Conservation (phyloP, 2,113 vertebrate genomes). For the Speoplatyrhinus poulsoni region DNA sequence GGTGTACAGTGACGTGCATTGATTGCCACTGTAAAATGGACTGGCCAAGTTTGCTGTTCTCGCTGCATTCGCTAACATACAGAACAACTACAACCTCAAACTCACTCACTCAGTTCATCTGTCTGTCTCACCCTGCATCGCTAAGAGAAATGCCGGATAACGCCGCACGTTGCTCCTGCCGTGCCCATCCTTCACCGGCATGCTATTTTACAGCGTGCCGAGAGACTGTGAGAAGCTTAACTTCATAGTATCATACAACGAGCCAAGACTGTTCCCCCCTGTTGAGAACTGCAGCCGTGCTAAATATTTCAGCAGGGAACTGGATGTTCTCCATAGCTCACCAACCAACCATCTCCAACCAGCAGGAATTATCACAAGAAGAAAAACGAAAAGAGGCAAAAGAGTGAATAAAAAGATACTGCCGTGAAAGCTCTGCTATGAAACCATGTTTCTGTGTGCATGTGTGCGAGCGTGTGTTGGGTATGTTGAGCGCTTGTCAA, state of each 20-base stretch:
- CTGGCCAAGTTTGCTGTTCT: too few species aligned
- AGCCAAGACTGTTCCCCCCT: slow-evolving; percentile 14
- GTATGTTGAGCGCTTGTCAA: slow-evolving; percentile 52
- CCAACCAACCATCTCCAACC: slow-evolving; percentile 42
- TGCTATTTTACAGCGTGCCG: slow-evolving; percentile 14
- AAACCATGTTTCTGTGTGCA: slow-evolving; percentile 15
- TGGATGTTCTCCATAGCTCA: slow-evolving; percentile 46
- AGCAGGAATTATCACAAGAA: slow-evolving; percentile 39
- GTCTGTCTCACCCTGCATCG: too few species aligned
- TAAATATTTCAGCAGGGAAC: slow-evolving; percentile 65
- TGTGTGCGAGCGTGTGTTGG: neutral
- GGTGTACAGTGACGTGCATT: too few species aligned
- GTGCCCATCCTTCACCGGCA: neutral
- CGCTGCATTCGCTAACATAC: too few species aligned
- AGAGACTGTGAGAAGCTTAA: slow-evolving; percentile 24
- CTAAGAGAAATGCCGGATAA: too few species aligned
- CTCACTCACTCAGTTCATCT: too few species aligned
- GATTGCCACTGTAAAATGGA: too few species aligned
- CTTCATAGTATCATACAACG: slow-evolving; percentile 16
- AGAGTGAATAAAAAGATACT: slow-evolving; percentile 9
- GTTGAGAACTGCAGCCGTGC: slow-evolving; percentile 31
- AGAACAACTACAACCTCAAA: too few species aligned
- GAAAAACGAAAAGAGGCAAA: slow-evolving; percentile 6
- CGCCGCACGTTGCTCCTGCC: too few species aligned
- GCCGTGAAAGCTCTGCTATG: slow-evolving; percentile 17